Base-by-base conservation (phyloP, 2,113 vertebrate species). In the Nansenia antarctica region DNA sequence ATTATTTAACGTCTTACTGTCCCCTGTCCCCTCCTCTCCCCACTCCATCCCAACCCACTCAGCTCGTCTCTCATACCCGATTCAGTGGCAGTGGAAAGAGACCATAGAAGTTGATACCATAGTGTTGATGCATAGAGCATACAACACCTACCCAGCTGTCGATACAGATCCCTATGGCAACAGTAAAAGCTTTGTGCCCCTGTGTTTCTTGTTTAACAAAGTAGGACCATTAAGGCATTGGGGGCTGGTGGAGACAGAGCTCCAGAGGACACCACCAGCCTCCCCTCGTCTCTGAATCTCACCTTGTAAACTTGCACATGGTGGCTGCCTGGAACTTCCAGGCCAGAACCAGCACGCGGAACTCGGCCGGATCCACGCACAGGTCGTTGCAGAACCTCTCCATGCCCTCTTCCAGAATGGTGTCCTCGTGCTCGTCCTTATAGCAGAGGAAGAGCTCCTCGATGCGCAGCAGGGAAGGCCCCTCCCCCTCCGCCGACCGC, bases 251-350 rank as follows among this genome's bases (percentile, higher is more conserved):
- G n/a, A n/a, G n/a, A n/a, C n/a, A n/a, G n/a, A n/a, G n/a, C n/a
- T n/a, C n/a, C n/a, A n/a, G n/a, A n/a, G n/a, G n/a, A 60, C 18
- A 63, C 5, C 32, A 30, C 18, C 37, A 8, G 69, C 9, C 0
- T 47, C 39, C 22, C 6, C 31, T 15, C 2, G n/a, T 22, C 7
- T 35, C 55, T 15, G 52, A 2, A n/a, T 1, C 93, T 90, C 85
- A 99, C 98, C 97, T 95, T 86, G 98, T 99, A 90, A 99, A 99
- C 92, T 96, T 99, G 95, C 98, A 99, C 98, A 99, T 99, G 77
- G 98, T 99, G 76, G 97, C 98, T 70, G 98, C 98, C 91, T 99
- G 98, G 85, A 99, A 99, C 90, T 98, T 99, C 98, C 98, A 99
- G 73, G 98, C 98, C 79, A 99, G 93, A 82, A 99, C 95, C 69